A percentile compares a stretch with the other conserved stretches of the same genome.
phyloP scores from a whole-genome alignment of 2,888 invertebrate species.

The Chesias legatella region DNA sequence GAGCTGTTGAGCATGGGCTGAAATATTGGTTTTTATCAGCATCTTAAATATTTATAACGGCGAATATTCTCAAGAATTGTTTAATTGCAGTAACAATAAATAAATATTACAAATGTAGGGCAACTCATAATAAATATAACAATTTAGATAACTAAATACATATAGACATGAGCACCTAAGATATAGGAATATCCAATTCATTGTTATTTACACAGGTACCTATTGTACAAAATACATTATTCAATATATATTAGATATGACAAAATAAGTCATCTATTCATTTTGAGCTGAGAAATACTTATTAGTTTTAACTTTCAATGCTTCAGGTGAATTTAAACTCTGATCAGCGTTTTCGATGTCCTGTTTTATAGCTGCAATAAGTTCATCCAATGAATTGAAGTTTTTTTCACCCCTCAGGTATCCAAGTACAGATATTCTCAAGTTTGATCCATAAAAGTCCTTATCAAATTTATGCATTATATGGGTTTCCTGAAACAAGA shows the following conservation, averaged over 20 bases:
- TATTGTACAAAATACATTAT: too few relatives aligned
- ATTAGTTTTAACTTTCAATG: conserved; percentile 69
- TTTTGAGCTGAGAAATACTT: conserved; percentile 64
- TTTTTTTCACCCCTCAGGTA: conserved; percentile 92
- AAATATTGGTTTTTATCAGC: too few relatives aligned
- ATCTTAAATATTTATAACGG: too few relatives aligned
- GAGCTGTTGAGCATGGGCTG: too few relatives aligned
- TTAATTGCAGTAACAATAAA: background rate
- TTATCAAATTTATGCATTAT: conserved; percentile 89
- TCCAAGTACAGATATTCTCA: conserved; percentile 90
- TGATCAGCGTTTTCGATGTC: conserved; percentile 87
- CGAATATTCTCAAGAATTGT: too few relatives aligned
- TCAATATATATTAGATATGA: too few relatives aligned
- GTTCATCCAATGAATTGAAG: conserved; percentile 87
- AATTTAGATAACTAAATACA: too few relatives aligned
- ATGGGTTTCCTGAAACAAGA: conserved; percentile 90
- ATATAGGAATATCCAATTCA: too few relatives aligned
- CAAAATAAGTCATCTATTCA: background rate
- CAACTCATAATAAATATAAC: too few relatives aligned
- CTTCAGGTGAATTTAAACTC: conserved; percentile 79
- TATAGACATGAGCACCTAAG: too few relatives aligned
- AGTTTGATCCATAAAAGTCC: conserved; percentile 92
- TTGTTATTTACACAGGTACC: too few relatives aligned
- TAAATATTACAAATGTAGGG: background rate
- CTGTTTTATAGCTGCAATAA: conserved; percentile 87